phyloP scores from a whole-genome alignment of 1,140 invertebrate species.

The Panagrolaimus sp. region DNA sequence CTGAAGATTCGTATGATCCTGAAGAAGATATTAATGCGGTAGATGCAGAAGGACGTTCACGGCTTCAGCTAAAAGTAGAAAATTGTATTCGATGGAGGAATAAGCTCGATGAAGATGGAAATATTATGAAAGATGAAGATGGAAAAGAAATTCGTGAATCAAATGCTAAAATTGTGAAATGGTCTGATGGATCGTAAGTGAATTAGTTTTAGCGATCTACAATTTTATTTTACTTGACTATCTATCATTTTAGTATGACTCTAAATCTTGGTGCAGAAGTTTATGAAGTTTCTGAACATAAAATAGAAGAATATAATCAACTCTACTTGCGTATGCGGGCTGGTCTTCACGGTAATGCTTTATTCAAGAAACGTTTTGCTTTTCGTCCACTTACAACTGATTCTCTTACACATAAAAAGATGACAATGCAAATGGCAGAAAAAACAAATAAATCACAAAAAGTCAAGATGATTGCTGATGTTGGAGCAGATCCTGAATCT shows the following conservation, averaged over 20 bases:
- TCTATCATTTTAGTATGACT: slow-evolving; percentile 70
- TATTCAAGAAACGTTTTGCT: slow-evolving; percentile 89
- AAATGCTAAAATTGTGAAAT: slow-evolving; percentile 86
- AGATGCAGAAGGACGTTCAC: slow-evolving; percentile 85
- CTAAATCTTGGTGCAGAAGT: slow-evolving; percentile 91
- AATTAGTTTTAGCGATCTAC: neutral
- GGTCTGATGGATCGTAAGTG: slow-evolving; percentile 79
- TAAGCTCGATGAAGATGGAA: slow-evolving; percentile 74
- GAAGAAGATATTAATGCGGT: slow-evolving; percentile 82
- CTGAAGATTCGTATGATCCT: slow-evolving; percentile 89
- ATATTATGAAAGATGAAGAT: slow-evolving; percentile 62
- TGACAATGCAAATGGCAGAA: slow-evolving; percentile 93
- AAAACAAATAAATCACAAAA: slow-evolving; percentile 89
- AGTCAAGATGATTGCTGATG: slow-evolving; percentile 80
- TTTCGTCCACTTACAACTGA: slow-evolving; percentile 84
- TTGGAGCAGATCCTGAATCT: slow-evolving; percentile 50
- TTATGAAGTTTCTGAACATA: slow-evolving; percentile 92
- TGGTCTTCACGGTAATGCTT: slow-evolving; percentile 90
- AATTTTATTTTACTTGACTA: too few species aligned
- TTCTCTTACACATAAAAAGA: slow-evolving; percentile 95
- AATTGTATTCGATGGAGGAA: slow-evolving; percentile 96
- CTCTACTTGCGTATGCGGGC: slow-evolving; percentile 92
- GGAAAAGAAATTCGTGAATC: slow-evolving; percentile 69
- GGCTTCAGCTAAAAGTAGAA: slow-evolving; percentile 66
- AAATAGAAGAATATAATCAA: slow-evolving; percentile 82